phyloP scores from a whole-genome alignment of 2,113 vertebrate species.

The Grus americana region DNA sequence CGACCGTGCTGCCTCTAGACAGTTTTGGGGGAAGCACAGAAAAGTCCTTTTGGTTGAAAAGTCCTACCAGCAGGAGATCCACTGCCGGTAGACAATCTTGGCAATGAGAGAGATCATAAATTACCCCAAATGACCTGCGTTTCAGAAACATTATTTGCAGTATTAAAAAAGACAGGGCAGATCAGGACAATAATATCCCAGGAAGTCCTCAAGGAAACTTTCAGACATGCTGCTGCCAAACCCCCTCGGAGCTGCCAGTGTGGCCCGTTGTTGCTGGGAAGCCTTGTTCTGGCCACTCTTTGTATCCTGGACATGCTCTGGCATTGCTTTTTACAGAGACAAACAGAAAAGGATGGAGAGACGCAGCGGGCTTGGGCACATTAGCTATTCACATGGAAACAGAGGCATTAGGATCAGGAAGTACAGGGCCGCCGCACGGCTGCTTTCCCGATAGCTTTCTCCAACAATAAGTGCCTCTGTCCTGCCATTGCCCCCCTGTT shows the following conservation, averaged over 20 bases:
- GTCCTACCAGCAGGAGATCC: constrained; percentile 4
- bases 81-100: neutral
- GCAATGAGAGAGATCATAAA: constrained; percentile 13
- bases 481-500: neutral
- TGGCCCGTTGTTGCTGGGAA: constrained; percentile 30
- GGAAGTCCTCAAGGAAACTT: constrained; percentile 41
- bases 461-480: neutral
- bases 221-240: constrained; percentile 34
- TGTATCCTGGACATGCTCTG: neutral
- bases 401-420: neutral
- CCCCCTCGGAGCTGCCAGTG: neutral
- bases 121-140: constrained; percentile 28
- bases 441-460: neutral
- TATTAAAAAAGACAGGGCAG: constrained; percentile 27
- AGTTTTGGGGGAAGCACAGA: neutral
- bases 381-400: constrained; percentile 15
- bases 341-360: neutral
- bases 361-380: neutral
- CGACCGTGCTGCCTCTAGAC: neutral
- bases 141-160: constrained; percentile 29
- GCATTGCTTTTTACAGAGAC: constrained; percentile 6
- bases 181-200: constrained; percentile 36
- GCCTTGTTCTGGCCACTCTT: constrained; percentile 8
- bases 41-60: neutral
- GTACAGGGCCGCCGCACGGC: neutral